phyloP scores from a whole-genome alignment of 2,888 invertebrate genomes.

The Watsonalla binaria region DNA sequence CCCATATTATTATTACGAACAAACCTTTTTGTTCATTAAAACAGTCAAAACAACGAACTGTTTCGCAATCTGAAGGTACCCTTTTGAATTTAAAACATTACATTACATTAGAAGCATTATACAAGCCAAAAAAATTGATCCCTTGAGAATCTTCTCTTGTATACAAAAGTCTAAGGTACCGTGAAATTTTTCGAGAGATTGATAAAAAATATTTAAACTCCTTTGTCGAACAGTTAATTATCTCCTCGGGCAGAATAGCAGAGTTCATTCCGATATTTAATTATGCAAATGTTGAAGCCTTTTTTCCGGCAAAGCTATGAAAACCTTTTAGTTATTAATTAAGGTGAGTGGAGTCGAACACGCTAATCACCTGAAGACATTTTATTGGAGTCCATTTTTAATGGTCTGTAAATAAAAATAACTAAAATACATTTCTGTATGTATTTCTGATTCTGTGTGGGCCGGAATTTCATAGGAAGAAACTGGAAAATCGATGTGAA shows the following conservation, averaged over 20 bases:
- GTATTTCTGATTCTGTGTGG: too few relatives aligned
- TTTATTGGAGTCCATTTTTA: conserved; percentile 1
- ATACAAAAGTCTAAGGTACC: conserved; percentile 41
- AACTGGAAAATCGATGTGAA: too few relatives aligned
- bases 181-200: conserved; percentile 27
- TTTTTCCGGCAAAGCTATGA: conserved; percentile 36
- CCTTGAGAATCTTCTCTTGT: conserved; percentile 24
- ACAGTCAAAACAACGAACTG: conserved; percentile 32
- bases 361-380: conserved; percentile 18
- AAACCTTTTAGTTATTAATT: conserved; percentile 39
- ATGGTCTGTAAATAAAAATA: too few relatives aligned
- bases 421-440: too few relatives aligned
- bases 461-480: too few relatives aligned
- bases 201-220: conserved; percentile 38
- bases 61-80: conserved; percentile 35
- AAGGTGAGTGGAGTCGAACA: conserved; percentile 29
- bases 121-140: conserved; percentile 39
- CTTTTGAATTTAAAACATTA: conserved; percentile 43
- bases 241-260: conserved; percentile 39
- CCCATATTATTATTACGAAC: conserved; percentile 18
- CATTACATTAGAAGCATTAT: conserved; percentile 49
- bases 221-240: conserved; percentile 55
- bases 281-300: conserved; percentile 57
- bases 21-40: conserved; percentile 36
- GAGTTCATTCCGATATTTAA: conserved; percentile 62